phyloP scores from a whole-genome alignment of 2,888 invertebrate species.

The Alcis repandata region DNA sequence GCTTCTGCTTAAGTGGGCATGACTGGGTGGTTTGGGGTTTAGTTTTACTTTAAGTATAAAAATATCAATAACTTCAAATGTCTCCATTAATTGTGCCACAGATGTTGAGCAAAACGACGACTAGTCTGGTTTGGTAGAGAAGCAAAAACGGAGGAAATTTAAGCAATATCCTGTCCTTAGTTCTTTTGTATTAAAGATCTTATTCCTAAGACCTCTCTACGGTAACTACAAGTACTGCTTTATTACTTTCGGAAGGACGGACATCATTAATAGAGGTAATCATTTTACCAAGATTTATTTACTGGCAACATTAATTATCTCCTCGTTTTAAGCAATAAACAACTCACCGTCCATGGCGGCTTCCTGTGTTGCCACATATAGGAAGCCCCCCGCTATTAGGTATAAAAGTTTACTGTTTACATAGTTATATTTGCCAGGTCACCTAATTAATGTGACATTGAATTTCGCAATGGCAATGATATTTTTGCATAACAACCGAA shows the following conservation, averaged over 20 bases:
- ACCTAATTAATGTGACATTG: conserved; percentile 28
- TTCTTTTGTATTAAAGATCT: not conserved
- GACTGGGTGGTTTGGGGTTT: no score
- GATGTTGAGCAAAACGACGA: no score
- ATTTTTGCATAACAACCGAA: conserved; percentile 2
- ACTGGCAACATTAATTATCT: conserved; percentile 28
- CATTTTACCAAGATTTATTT: conserved; percentile 22
- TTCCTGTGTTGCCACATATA: conserved; percentile 35
- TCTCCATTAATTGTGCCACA: no score
- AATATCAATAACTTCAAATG: no score
- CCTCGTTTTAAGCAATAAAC: conserved; percentile 27
- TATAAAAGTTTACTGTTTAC: conserved; percentile 14
- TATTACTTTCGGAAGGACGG: conserved; percentile 25
- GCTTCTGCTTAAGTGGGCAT: not conserved
- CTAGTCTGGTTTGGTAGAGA: no score
- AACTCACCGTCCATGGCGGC: conserved; percentile 33
- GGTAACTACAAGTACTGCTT: conserved; percentile 2
- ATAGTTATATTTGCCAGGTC: conserved; percentile 12
- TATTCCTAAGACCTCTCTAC: not conserved
- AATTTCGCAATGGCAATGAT: conserved; percentile 23
- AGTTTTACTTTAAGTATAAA: no score
- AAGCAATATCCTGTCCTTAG: not conserved
- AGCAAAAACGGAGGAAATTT: not conserved
- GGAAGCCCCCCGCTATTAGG: conserved; percentile 29
- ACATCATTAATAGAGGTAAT: conserved; percentile 19